Evolutionary conservation across 2,797 vertebrate species (phyloP).

Genomic region (Uromys caudimaculatus): DNA sequence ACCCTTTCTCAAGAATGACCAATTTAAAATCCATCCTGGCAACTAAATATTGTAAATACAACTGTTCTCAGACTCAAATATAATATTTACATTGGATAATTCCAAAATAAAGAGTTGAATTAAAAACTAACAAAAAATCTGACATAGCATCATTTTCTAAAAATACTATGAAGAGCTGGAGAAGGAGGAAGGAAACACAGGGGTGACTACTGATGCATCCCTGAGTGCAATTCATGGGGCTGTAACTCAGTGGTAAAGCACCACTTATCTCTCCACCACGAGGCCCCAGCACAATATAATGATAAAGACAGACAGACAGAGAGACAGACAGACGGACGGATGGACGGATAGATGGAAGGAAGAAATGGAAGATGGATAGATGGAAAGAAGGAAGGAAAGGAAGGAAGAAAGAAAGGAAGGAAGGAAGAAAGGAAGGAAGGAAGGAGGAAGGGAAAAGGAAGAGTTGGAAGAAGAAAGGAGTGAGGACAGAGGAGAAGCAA

Average conservation of each 20-base stretch:
- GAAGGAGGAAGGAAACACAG: neutral
- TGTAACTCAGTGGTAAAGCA: neutral
- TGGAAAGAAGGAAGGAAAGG: too few relatives aligned
- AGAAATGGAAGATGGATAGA: neutral
- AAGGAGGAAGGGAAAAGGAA: too few relatives aligned
- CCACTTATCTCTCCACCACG: neutral
- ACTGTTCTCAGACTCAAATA: conserved; percentile 16
- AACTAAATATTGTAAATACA: conserved; percentile 33
- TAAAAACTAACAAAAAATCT: neutral
- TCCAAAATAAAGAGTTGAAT: neutral
- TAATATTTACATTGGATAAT: neutral
- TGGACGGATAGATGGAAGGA: rapidly evolving
- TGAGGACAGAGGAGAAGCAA: neutral
- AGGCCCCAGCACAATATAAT: neutral
- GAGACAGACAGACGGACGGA: too few relatives aligned
- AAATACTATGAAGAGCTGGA: neutral
- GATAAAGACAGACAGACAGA: neutral
- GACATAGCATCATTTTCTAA: neutral
- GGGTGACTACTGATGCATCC: neutral
- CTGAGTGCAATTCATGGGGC: neutral
- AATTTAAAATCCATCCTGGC: neutral
- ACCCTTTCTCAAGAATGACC: neutral
- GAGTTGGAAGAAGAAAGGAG: neutral
- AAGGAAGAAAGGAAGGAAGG: too few relatives aligned
- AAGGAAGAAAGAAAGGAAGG: neutral